Percentiles rank a stretch among this genome's conserved stretches.
Conservation (phyloP, 2,888 invertebrate species). For the Sarcophaga carnaria region DNA sequence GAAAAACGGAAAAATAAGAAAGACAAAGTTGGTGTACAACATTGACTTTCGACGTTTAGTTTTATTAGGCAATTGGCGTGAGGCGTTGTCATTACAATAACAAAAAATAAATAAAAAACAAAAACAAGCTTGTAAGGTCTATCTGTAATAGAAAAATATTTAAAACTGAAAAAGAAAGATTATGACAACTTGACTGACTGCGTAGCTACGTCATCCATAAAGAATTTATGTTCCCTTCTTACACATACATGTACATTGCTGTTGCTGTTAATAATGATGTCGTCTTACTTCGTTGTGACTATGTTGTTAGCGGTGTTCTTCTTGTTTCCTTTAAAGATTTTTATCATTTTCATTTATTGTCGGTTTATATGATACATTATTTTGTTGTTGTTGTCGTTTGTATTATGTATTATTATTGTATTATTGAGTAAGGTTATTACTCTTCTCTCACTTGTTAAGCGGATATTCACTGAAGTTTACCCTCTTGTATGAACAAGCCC, state of each 20-base stretch:
- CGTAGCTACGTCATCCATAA: background rate
- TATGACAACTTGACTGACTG: constrained; percentile 28
- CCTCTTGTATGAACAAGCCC: constrained; percentile 19
- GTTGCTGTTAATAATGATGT: background rate
- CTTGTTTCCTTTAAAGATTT: constrained; percentile 51
- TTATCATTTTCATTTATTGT: constrained; percentile 44
- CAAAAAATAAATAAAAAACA: constrained; percentile 16
- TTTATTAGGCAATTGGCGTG: constrained; percentile 64
- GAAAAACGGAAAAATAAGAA: background rate
- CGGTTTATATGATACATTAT: background rate
- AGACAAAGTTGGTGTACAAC: constrained; percentile 41
- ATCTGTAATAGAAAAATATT: background rate
- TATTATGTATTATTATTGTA: constrained; percentile 7
- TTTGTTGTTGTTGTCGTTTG: background rate
- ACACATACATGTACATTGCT: background rate
- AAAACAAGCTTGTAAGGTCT: constrained; percentile 1
- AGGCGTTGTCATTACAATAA: constrained; percentile 45
- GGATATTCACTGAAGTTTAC: constrained; percentile 27
- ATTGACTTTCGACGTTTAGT: constrained; percentile 57
- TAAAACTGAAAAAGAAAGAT: background rate
- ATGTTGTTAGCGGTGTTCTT: constrained; percentile 24
- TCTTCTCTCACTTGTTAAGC: constrained; percentile 10
- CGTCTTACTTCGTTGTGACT: constrained; percentile 7
- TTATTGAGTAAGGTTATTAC: constrained; percentile 57
- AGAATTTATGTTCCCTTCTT: background rate